Base-by-base conservation (phyloP, 2,888 invertebrate genomes). In the Drosophila neotestacea region DNA sequence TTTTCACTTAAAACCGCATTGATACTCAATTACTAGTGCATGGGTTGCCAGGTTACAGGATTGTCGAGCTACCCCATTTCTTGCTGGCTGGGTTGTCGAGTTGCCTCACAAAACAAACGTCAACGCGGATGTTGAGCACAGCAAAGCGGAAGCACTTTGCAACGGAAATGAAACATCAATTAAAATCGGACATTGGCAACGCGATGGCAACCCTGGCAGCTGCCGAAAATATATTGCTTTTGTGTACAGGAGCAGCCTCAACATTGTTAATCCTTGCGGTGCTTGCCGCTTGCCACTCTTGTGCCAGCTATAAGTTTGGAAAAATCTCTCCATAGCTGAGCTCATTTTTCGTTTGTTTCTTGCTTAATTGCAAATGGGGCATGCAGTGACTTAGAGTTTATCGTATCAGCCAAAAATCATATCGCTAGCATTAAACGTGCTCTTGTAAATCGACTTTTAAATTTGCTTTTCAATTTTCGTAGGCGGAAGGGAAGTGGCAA, bases 91-190 rank as follows among this genome's bases (percentile, higher is more conserved):
- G 16, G 9, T 6, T 16, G 41, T 41, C 16, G 41, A 59, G 52
- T 51, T 11, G 47, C 46, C 22, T 48, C 55, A n/a, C 65, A 82
- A 76, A 84, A 77, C 80, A 87, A 84, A 79, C 46, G 30, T 71
- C 68, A 71, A 79, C 81, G 67, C 83, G 88, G 72, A 77, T 77
- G 88, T 73, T 77, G 70, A 67, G 73, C 71, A 55, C 76, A 80
- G 80, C 84, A 77, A 85, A 77, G 58, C 85, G 90, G 89, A 89
- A 89, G 80, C 89, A 88, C 87, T 89, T 90, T 88, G 87, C 81
- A 70, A 80, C 81, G 89, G 90, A 90, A 90, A 89, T 90, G 90
- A 90, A 90, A 88, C 89, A 90, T 89, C 90, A 90, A 90, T 90
- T 90, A 90, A 90, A 90, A 72, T 87, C 71, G 81, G 78, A 81